These are phyloP conservation scores for Probaryconus sp. DNA, from an alignment of 1,140 invertebrate genomes.

Conservation along the genomic window DNA sequence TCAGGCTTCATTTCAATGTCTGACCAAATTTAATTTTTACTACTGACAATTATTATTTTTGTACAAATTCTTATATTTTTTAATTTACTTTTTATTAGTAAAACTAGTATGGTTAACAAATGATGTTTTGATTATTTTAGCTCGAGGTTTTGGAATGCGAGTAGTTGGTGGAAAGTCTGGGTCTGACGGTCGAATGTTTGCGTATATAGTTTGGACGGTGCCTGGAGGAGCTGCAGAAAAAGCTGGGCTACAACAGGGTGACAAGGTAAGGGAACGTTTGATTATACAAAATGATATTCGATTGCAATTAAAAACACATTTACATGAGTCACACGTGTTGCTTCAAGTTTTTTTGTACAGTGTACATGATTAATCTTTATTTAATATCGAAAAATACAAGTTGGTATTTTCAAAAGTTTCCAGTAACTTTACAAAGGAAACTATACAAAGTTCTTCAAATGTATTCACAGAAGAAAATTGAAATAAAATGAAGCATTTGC, in stretches of 20 bases:
- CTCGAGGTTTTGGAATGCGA: constrained; percentile 93
- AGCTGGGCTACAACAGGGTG: constrained; percentile 89
- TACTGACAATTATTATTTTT: no score
- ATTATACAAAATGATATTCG: constrained; percentile 6
- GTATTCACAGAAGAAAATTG: no score
- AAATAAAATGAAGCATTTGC: no score
- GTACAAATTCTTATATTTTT: no score
- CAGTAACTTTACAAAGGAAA: no score
- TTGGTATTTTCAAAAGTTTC: no score
- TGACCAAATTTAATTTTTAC: no score
- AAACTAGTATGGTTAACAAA: neutral
- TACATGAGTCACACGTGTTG: neutral
- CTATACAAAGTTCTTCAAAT: no score
- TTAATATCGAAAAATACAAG: no score
- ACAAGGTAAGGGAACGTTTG: constrained; percentile 82
- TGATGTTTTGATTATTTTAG: constrained; percentile 77
- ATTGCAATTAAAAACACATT: constrained; percentile 13
- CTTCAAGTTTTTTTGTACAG: neutral
- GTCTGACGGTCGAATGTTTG: constrained; percentile 89
- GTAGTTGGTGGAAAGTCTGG: constrained; percentile 93
- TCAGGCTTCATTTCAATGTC: no score
- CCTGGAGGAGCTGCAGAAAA: constrained; percentile 93
- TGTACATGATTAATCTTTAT: no score
- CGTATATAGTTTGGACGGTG: constrained; percentile 94
- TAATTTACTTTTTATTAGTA: no score